Base-by-base conservation (phyloP, 2,888 invertebrate genomes). In the Chymomyza amoena region DNA sequence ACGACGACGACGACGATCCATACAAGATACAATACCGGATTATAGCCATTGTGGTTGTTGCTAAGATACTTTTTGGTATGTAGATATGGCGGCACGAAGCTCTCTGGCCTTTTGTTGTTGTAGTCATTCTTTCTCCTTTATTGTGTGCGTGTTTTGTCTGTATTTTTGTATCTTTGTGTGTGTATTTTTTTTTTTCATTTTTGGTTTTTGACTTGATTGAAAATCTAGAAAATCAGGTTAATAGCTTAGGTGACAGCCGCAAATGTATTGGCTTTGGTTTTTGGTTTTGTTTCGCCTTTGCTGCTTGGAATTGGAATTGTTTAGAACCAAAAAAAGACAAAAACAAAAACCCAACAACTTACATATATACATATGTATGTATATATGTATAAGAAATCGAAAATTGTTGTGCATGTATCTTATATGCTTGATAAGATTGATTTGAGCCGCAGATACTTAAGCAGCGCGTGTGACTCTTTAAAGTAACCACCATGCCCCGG, bases 161-260 rank as follows among this genome's bases (percentile, higher is more conserved):
- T 77, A 80, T 74, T 80, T 75, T 80, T 80, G 78, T 80, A 72
- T 32, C 75, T 73, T 69, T 74, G 67, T 68, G 63, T 62, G 56
- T 62, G 52, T 62, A 4, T 45, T 52, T 32, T 64, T 57, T 66
- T 62, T 66, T 62, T 36, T 69, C 32, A 10, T 9, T 63, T 18
- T 51, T 32, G 25, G 39, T 52, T 87, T 81, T 79, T 76, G 84
- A 85, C 80, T 88, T 89, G 89, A 88, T 88, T 89, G 88, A 90
- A 88, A 89, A 90, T 88, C 85, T 89, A 78, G 88, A 88, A 90
- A 88, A 88, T 88, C 88, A 88, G 88, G 88, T 88, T 88, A 88
- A 88, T 88, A 88, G 88, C 88, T 89, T 79, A 80, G 90, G 88
- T 88, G 88, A 88, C 88, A 88, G 90, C 85, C 87, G 75, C 75